Evolutionary conservation across 2,797 vertebrate species (phyloP), one percentile per base, ranked within the genome.

Genomic region (Myiothlypis coronata): DNA sequence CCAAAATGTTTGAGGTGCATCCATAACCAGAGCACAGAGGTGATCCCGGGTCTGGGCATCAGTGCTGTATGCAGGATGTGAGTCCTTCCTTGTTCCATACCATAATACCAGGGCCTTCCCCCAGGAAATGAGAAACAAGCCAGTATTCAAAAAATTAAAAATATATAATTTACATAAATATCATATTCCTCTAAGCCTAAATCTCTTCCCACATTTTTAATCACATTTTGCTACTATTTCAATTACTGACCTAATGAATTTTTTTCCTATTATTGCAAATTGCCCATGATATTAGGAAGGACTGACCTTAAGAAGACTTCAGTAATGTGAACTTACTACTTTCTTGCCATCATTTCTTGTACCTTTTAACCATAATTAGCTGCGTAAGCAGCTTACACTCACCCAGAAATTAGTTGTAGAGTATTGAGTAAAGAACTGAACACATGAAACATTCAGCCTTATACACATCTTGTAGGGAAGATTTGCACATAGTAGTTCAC

Each of bases 11-110:
- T 8, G 9, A 15, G 21, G 63, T 41, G 26, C 0, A 1, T 14
- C 53, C 14, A 3, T 14, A 55, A 14, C 11, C 70, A 46, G 59
- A 27, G 4, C 43, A 16, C 16, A 0, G 0, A 83, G 65, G 44
- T 5, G 28, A 76, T 19, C 27, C 72, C 4, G 16, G 20, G 6
- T 14, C 23, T 28, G 61, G 12, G 23, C 37, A 34, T 11, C 0
- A 0, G 18, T 21, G 17, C 44, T 50, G 5, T 5, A 39, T 43
- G 84, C 27, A 77, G 35, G 63, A 67, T 0, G 0, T 5, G 41
- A 85, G 26, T 34, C 52, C 74, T 75, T 35, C 35, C 52, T 28
- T 55, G 32, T 9, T 12, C 52, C 4, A 1, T 4, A 32, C 9
- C 21, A 4, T 14, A 49, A 50, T 15, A 47, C 6, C 64, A 59